Base-by-base conservation (phyloP, 2,113 vertebrate species). In the Scomber colias region DNA sequence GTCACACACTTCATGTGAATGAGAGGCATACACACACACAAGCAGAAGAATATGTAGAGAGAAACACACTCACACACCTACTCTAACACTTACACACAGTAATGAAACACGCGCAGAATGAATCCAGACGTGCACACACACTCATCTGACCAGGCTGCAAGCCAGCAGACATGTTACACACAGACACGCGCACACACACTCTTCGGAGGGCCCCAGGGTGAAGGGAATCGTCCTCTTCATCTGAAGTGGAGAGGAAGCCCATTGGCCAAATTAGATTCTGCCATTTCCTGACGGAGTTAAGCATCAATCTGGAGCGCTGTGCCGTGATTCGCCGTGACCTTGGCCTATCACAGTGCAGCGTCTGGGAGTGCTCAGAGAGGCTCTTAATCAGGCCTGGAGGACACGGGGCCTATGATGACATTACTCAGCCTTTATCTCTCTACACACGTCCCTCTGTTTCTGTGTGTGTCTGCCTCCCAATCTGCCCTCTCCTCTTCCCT, bases 401-500 rank as follows among this genome's bases (percentile, higher is more conserved):
- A 89, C 75, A 76, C 31, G 75, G 71, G 59, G 66, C 30, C 85
- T 77, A 74, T 77, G 69, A 90, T 87, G 87, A 83, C 81, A 90
- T 94, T 91, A 94, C 77, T 88, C 82, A 91, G 83, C 71, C 71
- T 87, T 90, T 92, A 90, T 89, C 84, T 87, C 60, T 79, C 72
- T 46, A 65, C 82, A 74, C 84, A 82, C 59, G 31, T 88, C 73
- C 63, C 59, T 78, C 70, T 82, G 67, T 85, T 64, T 73, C 81
- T 63, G 11, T n/a, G 65, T 55, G 65, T 77, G 56, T 63, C 64
- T 64, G 9, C 13, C 69, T 72, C 44, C 65, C 71, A 48, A 62
- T 74, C 70, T 64, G 48, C 45, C 63, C 62, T 71, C 56, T 77
- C 51, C 24, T 70, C 60, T 53, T 71, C 40, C 75, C 21, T 31